phyloP scores from a whole-genome alignment of 2,113 vertebrate genomes.

The Arothron firmamentum region DNA sequence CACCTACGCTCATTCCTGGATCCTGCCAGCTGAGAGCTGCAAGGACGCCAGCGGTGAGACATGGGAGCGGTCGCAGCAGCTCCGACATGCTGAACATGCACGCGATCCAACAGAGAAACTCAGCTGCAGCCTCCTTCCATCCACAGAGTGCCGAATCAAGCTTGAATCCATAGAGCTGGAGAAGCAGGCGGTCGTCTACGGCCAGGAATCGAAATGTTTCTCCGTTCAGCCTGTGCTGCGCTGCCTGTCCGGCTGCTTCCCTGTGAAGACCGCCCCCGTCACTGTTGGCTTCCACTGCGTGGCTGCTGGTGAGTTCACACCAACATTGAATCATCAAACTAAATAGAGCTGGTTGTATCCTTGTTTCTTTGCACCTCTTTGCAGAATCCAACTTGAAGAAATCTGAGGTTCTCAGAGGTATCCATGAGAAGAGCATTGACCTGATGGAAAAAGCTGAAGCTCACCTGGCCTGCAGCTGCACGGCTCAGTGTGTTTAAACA shows the following conservation, averaged over 20 bases:
- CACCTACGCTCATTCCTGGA: constrained; percentile 80
- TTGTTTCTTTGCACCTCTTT: constrained; percentile 6
- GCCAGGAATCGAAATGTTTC: constrained; percentile 64
- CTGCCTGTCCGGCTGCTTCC: constrained; percentile 66
- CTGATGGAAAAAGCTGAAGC: constrained; percentile 55
- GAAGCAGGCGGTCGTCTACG: constrained; percentile 54
- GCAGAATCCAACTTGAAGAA: constrained; percentile 43
- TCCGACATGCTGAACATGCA: too few relatives aligned
- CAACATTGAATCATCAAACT: neutral
- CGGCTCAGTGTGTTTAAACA: constrained; percentile 57
- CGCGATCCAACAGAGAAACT: neutral
- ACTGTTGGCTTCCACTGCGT: constrained; percentile 74
- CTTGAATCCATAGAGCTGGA: constrained; percentile 67
- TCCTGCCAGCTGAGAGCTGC: constrained; percentile 73
- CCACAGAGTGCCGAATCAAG: constrained; percentile 72
- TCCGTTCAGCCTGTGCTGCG: constrained; percentile 75
- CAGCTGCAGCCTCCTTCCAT: neutral
- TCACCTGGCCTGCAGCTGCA: constrained; percentile 70
- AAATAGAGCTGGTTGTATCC: neutral
- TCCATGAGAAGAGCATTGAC: constrained; percentile 61
- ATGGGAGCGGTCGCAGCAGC: too few relatives aligned
- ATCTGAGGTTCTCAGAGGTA: constrained; percentile 6
- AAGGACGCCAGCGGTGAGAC: constrained; percentile 46
- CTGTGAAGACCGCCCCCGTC: constrained; percentile 46
- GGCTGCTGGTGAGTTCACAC: constrained; percentile 61